Percentiles rank a stretch among this genome's conserved stretches.
Evolutionary conservation across 2,888 invertebrate species (phyloP).

Genomic region (Danaus chrysippus): DNA sequence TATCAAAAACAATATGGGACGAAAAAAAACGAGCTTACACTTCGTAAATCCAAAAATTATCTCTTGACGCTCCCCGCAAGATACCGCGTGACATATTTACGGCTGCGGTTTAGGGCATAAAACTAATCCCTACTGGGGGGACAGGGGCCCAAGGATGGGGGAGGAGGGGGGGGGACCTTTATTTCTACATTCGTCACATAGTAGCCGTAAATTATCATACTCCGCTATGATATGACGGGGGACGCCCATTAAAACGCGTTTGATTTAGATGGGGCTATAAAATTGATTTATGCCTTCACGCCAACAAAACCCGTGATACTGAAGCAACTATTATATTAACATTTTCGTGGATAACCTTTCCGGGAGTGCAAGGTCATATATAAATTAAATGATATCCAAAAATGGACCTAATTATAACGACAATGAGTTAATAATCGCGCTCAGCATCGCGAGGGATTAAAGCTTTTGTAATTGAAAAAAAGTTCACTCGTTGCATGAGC

Average conservation of each 20-base stretch:
- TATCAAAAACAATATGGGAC: conserved; percentile 44
- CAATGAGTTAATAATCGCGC: conserved; percentile 34
- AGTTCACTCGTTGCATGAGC: conserved; percentile 69
- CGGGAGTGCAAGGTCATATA: conserved; percentile 60
- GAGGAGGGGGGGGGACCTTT: conserved; percentile 64
- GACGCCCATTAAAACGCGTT: conserved; percentile 80
- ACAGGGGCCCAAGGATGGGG: conserved; percentile 48
- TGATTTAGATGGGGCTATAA: conserved; percentile 81
- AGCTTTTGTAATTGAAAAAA: conserved; percentile 72
- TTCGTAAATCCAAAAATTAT: conserved; percentile 75
- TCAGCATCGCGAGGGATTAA: conserved; percentile 47
- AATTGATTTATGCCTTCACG: conserved; percentile 80
- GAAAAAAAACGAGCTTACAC: conserved; percentile 43
- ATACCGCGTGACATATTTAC: conserved; percentile 76
- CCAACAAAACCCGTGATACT: conserved; percentile 78
- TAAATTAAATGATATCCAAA: conserved; percentile 33
- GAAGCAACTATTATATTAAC: conserved; percentile 80
- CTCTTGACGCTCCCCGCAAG: conserved; percentile 64
- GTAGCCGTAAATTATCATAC: conserved; percentile 80
- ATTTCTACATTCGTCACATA: conserved; percentile 81
- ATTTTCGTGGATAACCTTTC: conserved; percentile 78
- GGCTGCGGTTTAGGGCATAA: conserved; percentile 72
- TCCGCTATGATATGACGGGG: conserved; percentile 79
- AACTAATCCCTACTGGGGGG: conserved; percentile 63
- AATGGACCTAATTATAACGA: conserved; percentile 30